A percentile compares a stretch with the other conserved stretches of the same genome.
phyloP scores from a whole-genome alignment of 92 coral and sea anemone genomes.

The Porites cylindrica region DNA sequence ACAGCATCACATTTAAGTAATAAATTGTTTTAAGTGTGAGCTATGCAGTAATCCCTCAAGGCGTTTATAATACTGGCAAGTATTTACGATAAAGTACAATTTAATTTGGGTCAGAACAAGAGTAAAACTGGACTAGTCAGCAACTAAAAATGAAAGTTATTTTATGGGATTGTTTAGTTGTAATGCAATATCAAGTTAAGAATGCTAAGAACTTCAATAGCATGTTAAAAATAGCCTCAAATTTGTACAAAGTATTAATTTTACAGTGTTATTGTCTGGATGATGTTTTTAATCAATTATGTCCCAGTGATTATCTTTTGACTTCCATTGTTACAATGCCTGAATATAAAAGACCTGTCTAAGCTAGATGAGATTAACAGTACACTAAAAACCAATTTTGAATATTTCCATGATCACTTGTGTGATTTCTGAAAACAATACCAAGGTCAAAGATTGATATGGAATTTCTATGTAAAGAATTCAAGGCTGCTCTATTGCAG shows the following conservation, averaged over 20 bases:
- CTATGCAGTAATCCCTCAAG: slow-evolving; percentile 13
- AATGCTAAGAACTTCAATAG: slow-evolving; percentile 20
- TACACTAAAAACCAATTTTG: background rate
- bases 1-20: background rate
- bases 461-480: background rate
- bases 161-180: background rate
- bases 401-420: background rate
- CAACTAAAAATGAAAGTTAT: slow-evolving; percentile 16
- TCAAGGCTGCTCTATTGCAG: background rate
- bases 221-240: background rate
- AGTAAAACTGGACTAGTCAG: background rate
- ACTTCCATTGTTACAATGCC: background rate
- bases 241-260: background rate
- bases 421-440: background rate
- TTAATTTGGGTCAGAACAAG: background rate
- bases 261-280: background rate
- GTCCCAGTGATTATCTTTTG: background rate
- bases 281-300: background rate
- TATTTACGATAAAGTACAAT: too few relatives aligned
- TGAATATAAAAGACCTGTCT: background rate
- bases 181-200: slow-evolving; percentile 38
- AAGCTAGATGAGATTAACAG: background rate
- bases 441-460: background rate
- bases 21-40: slow-evolving; percentile 6
- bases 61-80: background rate